These are phyloP conservation scores for Hyposoter didymator DNA, from an alignment of 2,888 invertebrate species.

Conservation along the genomic window DNA sequence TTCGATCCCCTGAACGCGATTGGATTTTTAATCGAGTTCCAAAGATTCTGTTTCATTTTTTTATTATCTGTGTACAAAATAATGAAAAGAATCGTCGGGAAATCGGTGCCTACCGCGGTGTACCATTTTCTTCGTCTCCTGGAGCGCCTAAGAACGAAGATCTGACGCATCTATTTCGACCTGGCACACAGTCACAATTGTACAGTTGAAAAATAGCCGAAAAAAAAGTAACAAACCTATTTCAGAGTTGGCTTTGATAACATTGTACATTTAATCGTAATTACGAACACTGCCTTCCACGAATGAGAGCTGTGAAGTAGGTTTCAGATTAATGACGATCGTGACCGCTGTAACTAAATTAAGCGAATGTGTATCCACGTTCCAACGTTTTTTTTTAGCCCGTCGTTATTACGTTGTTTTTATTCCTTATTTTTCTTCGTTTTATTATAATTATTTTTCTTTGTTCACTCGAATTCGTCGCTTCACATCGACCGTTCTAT, in stretches of 20 bases:
- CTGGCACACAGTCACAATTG: conserved; percentile 63
- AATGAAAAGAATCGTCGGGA: not conserved
- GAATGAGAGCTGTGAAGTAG: conserved; percentile 78
- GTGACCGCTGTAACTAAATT: conserved; percentile 60
- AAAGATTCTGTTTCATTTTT: not conserved
- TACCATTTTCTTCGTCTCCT: not conserved
- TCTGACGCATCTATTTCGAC: conserved; percentile 68
- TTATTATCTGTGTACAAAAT: not conserved
- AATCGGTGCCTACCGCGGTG: not conserved
- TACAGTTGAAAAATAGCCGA: conserved; percentile 63
- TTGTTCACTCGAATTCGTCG: conserved; percentile 41
- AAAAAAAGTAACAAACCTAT: conserved; percentile 45
- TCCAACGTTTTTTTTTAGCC: conserved; percentile 41
- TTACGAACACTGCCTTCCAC: conserved; percentile 81
- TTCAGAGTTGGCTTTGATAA: conserved; percentile 73
- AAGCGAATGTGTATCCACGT: conserved; percentile 50
- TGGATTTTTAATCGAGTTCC: not conserved
- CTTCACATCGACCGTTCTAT: conserved; percentile 40
- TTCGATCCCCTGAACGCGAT: not conserved
- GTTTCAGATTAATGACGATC: conserved; percentile 68
- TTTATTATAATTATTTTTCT: conserved; percentile 16
- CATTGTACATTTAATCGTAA: conserved; percentile 73
- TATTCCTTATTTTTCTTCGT: conserved; percentile 38
- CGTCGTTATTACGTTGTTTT: conserved; percentile 49
- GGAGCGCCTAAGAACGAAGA: not conserved